A percentile compares a stretch with the other conserved stretches of the same genome.
These are phyloP conservation scores for Aplochiton taeniatus DNA, from an alignment of 2,797 vertebrate genomes.

Conservation along the genomic window DNA sequence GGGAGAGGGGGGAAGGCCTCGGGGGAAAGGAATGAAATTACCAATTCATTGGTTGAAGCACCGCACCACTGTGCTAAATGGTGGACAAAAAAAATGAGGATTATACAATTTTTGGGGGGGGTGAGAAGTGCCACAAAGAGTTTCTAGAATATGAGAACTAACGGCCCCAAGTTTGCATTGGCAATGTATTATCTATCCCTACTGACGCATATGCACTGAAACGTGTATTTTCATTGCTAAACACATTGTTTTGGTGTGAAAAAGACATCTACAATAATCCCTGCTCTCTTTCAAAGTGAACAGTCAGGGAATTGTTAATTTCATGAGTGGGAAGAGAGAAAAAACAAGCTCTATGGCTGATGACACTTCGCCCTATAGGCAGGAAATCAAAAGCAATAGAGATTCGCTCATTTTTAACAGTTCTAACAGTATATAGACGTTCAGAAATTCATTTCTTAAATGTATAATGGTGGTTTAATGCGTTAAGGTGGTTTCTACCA, in stretches of 20 bases:
- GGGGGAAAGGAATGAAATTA: constrained; percentile 68
- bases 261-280: constrained; percentile 29
- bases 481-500: too few species aligned
- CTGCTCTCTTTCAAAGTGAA: constrained; percentile 28
- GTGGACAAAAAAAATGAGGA: constrained; percentile 61
- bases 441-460: too few species aligned
- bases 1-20: constrained; percentile 69
- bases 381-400: too few species aligned
- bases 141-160: constrained; percentile 19
- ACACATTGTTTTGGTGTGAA: constrained; percentile 40
- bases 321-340: constrained; percentile 34
- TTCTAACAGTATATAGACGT: constrained; percentile 43
- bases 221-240: constrained; percentile 27
- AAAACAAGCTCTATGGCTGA: constrained; percentile 41
- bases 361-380: constrained; percentile 32
- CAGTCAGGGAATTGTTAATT: constrained; percentile 30
- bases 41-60: constrained; percentile 68
- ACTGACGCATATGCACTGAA: not conserved
- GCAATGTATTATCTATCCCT: constrained; percentile 27
- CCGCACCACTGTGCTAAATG: constrained; percentile 47
- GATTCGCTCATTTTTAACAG: constrained; percentile 34
- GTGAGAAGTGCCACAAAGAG: constrained; percentile 43
- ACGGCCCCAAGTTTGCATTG: constrained; percentile 43
- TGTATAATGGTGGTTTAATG: too few species aligned
- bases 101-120: constrained; percentile 55